Percentiles rank a stretch among this genome's conserved stretches.
phyloP scores from a whole-genome alignment of 1,140 invertebrate genomes.

The Mizuhopecten yessoensis region DNA sequence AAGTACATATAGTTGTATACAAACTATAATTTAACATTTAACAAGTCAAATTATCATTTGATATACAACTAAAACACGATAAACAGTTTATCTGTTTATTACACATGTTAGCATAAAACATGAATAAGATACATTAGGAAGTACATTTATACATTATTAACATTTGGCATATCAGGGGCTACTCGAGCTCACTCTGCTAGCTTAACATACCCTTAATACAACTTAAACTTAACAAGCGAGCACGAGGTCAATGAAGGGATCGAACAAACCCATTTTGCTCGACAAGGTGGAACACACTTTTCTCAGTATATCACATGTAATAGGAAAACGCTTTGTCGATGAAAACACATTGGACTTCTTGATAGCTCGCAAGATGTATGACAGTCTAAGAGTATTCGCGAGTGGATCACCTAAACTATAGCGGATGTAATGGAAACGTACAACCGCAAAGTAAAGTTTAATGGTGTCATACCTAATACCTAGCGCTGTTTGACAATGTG shows the following conservation, averaged over 20 bases:
- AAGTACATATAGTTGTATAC: not conserved
- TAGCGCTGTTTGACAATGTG: conserved; percentile 40
- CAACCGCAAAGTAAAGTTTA: conserved; percentile 49
- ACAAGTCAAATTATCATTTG: not conserved
- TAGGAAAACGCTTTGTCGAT: not conserved
- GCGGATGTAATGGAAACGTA: conserved; percentile 36
- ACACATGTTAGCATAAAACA: too few relatives aligned
- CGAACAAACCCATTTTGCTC: not conserved
- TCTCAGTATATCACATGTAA: conserved; percentile 47
- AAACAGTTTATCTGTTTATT: too few relatives aligned
- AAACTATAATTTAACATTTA: too few relatives aligned
- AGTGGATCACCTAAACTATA: not conserved
- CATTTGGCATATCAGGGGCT: too few relatives aligned
- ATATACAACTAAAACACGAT: not conserved
- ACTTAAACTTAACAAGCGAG: too few relatives aligned
- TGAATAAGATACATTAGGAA: too few relatives aligned
- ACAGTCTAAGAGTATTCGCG: too few relatives aligned
- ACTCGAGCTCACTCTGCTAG: too few relatives aligned
- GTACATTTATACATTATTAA: too few relatives aligned
- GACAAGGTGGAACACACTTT: not conserved
- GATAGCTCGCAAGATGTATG: conserved; percentile 35
- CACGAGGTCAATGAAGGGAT: not conserved
- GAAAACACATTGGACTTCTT: not conserved
- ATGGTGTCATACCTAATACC: conserved; percentile 46
- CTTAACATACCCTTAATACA: too few relatives aligned